phyloP scores from a whole-genome alignment of 1,140 invertebrate genomes.

The Physella acuta region DNA sequence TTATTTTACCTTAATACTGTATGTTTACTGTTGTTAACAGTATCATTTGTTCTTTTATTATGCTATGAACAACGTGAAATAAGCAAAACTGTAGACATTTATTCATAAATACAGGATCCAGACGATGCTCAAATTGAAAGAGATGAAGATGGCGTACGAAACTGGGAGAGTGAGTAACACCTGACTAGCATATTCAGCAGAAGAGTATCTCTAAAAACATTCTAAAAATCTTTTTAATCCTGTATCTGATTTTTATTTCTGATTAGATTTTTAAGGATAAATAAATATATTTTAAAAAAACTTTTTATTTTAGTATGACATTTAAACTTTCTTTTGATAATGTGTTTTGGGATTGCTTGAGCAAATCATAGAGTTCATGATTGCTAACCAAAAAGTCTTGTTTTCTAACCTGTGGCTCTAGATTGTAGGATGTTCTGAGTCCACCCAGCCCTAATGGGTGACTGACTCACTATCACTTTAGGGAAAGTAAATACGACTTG shows the following conservation, averaged over 20 bases:
- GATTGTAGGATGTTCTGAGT: no score
- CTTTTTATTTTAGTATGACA: neutral
- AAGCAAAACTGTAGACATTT: neutral
- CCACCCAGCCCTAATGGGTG: no score
- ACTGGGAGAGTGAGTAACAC: constrained; percentile 11
- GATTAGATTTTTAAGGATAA: neutral
- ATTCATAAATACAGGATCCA: constrained; percentile 6
- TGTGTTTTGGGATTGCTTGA: no score
- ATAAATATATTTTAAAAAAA: neutral
- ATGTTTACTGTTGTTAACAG: neutral
- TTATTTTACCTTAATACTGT: neutral
- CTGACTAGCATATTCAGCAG: no score
- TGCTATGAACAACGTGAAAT: neutral
- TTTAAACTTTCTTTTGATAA: neutral
- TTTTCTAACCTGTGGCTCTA: no score
- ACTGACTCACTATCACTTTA: no score
- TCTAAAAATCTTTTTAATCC: neutral
- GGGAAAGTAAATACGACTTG: neutral
- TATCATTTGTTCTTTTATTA: neutral
- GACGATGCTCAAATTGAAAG: constrained; percentile 8
- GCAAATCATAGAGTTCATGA: no score
- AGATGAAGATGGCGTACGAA: neutral
- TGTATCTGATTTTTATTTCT: neutral
- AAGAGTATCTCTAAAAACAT: no score
- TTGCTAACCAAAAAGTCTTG: no score